Percentiles rank a stretch among this genome's conserved stretches.
Conservation (phyloP, 2,797 vertebrate genomes). For the Harpagifer antarcticus region DNA sequence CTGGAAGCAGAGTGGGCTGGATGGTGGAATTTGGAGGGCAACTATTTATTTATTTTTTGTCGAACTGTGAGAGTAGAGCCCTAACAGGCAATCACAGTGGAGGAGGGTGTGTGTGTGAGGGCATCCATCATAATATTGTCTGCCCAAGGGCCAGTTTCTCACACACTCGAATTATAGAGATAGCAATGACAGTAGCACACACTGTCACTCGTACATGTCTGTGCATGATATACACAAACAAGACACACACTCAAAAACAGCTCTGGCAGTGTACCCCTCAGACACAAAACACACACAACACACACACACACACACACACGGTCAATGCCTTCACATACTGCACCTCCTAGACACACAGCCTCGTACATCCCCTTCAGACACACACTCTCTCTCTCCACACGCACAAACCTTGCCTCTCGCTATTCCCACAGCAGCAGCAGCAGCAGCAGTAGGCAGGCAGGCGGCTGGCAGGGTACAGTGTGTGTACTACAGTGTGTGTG, state of each 20-base stretch:
- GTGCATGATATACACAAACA: conserved; percentile 62
- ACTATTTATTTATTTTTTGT: conserved; percentile 62
- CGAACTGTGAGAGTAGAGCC: conserved; percentile 61
- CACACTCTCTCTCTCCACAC: conserved; percentile 5
- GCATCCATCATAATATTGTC: conserved; percentile 82
- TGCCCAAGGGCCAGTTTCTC: conserved; percentile 78
- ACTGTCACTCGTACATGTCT: conserved; percentile 74
- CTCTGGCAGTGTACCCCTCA: conserved; percentile 51
- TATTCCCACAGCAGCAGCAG: conserved; percentile 61
- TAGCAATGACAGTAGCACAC: conserved; percentile 76
- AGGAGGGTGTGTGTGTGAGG: conserved; percentile 74
- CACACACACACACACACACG: conserved; percentile 34
- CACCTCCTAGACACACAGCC: conserved; percentile 45
- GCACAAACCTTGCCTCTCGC: conserved; percentile 63
- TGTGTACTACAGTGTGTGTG: conserved; percentile 67
- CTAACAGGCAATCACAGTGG: conserved; percentile 76
- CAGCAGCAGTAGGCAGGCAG: conserved; percentile 21
- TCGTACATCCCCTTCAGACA: conserved; percentile 37
- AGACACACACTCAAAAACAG: conserved; percentile 46
- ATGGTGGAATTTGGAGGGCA: conserved; percentile 72
- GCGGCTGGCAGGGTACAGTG: conserved; percentile 57
- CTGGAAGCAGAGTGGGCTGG: conserved; percentile 48
- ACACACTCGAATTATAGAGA: conserved; percentile 77
- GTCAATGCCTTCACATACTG: conserved; percentile 45
- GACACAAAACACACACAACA: conserved; percentile 40